Percentiles rank a stretch among this genome's conserved stretches.
These are phyloP conservation scores for Sitta europaea DNA, from an alignment of 2,113 vertebrate genomes.

Conservation along the genomic window DNA sequence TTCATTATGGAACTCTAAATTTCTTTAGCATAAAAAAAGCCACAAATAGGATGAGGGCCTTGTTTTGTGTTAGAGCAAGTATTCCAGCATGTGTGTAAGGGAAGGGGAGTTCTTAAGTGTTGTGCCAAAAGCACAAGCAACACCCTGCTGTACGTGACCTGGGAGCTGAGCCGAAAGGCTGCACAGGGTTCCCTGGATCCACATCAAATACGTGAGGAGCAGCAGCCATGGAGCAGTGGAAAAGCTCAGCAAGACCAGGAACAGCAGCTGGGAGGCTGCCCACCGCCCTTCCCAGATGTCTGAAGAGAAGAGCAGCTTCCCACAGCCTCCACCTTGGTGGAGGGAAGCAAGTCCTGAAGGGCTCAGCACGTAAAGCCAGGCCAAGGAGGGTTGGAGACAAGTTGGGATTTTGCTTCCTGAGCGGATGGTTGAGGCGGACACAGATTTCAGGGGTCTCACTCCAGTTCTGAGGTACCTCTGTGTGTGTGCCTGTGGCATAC, in stretches of 20 bases:
- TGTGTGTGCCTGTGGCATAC: not conserved
- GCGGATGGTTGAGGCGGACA: not conserved
- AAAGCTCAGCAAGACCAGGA: not conserved
- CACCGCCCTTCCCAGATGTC: not conserved
- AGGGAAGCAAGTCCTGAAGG: not conserved
- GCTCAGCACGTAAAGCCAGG: not conserved
- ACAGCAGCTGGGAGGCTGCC: slow-evolving; percentile 4
- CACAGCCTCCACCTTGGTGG: rapidly evolving
- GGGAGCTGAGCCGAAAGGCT: not conserved
- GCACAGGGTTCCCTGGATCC: slow-evolving; percentile 26
- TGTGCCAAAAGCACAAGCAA: not conserved
- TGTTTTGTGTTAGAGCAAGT: not conserved
- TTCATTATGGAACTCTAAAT: not conserved
- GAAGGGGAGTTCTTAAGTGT: not conserved
- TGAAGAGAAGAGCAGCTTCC: not conserved
- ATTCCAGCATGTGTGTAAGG: not conserved
- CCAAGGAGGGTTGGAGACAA: not conserved
- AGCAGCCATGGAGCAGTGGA: not conserved
- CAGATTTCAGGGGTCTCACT: not conserved
- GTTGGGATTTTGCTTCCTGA: not conserved
- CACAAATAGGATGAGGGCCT: not conserved
- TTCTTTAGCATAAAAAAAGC: not conserved
- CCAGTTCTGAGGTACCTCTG: not conserved
- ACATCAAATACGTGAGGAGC: slow-evolving; percentile 35
- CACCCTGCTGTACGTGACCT: not conserved